Conservation (phyloP, 2,888 invertebrate species). For the Erebia ligea region DNA sequence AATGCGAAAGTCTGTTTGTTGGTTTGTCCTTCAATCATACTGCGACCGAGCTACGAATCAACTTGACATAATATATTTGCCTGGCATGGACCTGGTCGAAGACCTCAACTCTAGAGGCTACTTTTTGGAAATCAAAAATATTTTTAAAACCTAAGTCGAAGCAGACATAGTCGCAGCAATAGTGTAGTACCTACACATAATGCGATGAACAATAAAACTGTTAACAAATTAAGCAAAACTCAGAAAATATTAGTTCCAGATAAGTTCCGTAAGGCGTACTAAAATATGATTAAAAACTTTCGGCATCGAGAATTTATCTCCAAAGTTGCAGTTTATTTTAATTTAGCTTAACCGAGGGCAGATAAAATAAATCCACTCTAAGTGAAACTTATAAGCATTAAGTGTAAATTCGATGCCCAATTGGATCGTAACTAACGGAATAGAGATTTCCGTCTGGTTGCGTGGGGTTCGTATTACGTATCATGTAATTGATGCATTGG, state of each 20-base stretch:
- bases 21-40: too few relatives aligned
- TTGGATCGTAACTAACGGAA: constrained; percentile 43
- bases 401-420: constrained; percentile 45
- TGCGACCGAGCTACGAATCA: too few relatives aligned
- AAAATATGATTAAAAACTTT: constrained; percentile 33
- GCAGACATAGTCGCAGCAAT: too few relatives aligned
- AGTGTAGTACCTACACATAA: too few relatives aligned
- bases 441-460: constrained; percentile 32
- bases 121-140: too few relatives aligned
- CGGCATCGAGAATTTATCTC: constrained; percentile 28
- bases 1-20: too few relatives aligned
- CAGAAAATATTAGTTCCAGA: constrained; percentile 19
- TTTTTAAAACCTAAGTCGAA: too few relatives aligned
- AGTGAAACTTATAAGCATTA: constrained; percentile 46
- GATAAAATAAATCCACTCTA: constrained; percentile 46
- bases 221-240: background rate
- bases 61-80: too few relatives aligned
- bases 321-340: constrained; percentile 37
- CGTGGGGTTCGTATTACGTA: constrained; percentile 4
- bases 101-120: too few relatives aligned
- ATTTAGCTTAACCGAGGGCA: constrained; percentile 32
- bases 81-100: too few relatives aligned
- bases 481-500: background rate
- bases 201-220: background rate
- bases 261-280: constrained; percentile 16